Evolutionary conservation across 2,888 invertebrate species (phyloP).

Genomic region (Trilocha varians): DNA sequence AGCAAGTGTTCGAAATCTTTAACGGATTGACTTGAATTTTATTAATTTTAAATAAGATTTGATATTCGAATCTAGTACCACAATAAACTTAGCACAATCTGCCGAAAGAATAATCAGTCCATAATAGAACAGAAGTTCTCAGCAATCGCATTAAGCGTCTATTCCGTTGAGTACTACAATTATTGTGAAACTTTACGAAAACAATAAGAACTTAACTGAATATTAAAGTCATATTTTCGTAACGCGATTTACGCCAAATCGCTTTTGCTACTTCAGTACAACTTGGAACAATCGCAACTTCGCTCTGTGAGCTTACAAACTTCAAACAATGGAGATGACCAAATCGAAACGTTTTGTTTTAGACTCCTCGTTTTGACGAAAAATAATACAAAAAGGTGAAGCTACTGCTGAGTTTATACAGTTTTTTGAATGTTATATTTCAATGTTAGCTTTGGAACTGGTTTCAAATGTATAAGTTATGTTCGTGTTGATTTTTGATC

Average conservation of each 20-base stretch:
- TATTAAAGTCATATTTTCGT: background rate
- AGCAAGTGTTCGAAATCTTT: too few relatives aligned
- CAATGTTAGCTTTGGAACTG: too few relatives aligned
- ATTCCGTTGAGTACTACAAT: background rate
- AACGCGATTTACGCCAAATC: background rate
- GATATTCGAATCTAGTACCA: too few relatives aligned
- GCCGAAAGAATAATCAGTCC: too few relatives aligned
- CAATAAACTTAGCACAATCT: too few relatives aligned
- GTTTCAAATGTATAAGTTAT: too few relatives aligned
- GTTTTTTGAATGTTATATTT: background rate
- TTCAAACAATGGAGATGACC: conserved; percentile 35
- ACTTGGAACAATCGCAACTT: conserved; percentile 1
- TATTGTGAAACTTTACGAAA: background rate
- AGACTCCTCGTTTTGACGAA: conserved; percentile 21
- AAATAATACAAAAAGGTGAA: background rate
- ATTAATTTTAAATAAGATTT: too few relatives aligned
- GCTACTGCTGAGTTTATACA: background rate
- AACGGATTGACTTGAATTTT: too few relatives aligned
- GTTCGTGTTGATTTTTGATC: too few relatives aligned
- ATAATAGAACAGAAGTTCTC: too few relatives aligned
- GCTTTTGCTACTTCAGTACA: background rate
- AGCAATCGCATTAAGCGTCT: too few relatives aligned
- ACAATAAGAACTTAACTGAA: background rate
- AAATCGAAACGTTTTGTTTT: conserved; percentile 35
- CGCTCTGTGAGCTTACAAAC: conserved; percentile 13